These are phyloP conservation scores for Nestor notabilis DNA, from an alignment of 2,113 vertebrate species.

Conservation along the genomic window DNA sequence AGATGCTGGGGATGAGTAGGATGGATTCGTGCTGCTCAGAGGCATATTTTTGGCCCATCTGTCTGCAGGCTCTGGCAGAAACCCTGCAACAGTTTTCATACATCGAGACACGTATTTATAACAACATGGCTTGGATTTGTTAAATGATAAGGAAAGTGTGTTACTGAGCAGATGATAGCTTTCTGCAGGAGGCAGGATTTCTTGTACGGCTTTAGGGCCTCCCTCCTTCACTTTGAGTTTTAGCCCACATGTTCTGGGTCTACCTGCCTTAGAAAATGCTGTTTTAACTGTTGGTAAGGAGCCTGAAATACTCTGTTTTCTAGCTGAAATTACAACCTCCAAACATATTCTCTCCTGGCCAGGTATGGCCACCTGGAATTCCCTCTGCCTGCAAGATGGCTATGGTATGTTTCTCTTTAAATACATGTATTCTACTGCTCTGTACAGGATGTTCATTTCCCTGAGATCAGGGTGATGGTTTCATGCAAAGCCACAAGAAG, in stretches of 20 bases:
- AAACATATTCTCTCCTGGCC: background rate
- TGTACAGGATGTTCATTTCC: background rate
- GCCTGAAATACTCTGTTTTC: background rate
- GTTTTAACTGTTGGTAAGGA: background rate
- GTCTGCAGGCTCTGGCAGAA: background rate
- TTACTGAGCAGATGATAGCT: background rate
- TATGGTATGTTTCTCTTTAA: background rate
- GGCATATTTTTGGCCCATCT: background rate
- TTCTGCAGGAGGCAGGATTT: background rate
- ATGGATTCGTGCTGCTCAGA: background rate
- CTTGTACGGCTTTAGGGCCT: background rate
- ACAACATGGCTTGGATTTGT: background rate
- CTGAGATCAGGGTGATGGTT: background rate
- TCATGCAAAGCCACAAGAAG: background rate
- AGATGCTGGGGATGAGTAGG: background rate
- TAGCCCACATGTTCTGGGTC: background rate
- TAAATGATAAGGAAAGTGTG: fast-evolving
- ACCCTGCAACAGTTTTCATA: background rate
- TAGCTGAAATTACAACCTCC: background rate
- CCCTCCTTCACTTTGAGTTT: background rate
- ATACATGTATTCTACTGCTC: background rate
- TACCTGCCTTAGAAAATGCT: background rate
- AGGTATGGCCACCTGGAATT: background rate
- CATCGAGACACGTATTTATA: background rate
- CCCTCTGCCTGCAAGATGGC: background rate